A percentile compares a stretch with the other conserved stretches of the same genome.
phyloP scores from a whole-genome alignment of 1,140 invertebrate genomes.

The Temnothorax nylanderi region DNA sequence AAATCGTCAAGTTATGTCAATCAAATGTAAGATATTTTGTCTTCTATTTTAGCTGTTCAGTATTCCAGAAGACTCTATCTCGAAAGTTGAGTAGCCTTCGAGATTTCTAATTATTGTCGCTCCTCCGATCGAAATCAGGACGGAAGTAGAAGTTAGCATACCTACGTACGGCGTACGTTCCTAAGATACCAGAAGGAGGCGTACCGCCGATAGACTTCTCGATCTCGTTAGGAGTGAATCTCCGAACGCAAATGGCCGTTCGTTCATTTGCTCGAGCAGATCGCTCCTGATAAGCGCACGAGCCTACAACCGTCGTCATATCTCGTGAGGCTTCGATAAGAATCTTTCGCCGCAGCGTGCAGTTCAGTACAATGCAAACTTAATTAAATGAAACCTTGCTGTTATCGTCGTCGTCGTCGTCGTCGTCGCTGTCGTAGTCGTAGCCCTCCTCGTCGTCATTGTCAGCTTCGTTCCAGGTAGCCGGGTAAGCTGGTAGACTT shows the following conservation, averaged over 20 bases:
- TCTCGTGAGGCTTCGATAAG: constrained; percentile 76
- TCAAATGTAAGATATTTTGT: neutral
- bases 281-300: constrained; percentile 68
- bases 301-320: constrained; percentile 72
- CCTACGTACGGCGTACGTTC: neutral
- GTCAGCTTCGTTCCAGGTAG: constrained; percentile 34
- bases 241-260: constrained; percentile 54
- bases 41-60: neutral
- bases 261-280: constrained; percentile 75
- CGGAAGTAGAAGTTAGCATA: constrained; percentile 43
- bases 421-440: neutral
- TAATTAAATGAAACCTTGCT: constrained; percentile 79
- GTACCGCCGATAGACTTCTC: constrained; percentile 45
- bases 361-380: constrained; percentile 79
- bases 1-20: neutral
- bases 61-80: neutral
- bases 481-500: constrained; percentile 64
- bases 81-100: neutral
- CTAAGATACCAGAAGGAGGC: constrained; percentile 30
- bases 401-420: neutral
- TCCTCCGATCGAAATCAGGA: constrained; percentile 22
- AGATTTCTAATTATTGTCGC: constrained; percentile 53
- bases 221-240: constrained; percentile 72
- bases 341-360: constrained; percentile 71
- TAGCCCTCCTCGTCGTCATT: constrained; percentile 20